Conservation (phyloP, 2,113 vertebrate species). For the Gobio gobio region DNA sequence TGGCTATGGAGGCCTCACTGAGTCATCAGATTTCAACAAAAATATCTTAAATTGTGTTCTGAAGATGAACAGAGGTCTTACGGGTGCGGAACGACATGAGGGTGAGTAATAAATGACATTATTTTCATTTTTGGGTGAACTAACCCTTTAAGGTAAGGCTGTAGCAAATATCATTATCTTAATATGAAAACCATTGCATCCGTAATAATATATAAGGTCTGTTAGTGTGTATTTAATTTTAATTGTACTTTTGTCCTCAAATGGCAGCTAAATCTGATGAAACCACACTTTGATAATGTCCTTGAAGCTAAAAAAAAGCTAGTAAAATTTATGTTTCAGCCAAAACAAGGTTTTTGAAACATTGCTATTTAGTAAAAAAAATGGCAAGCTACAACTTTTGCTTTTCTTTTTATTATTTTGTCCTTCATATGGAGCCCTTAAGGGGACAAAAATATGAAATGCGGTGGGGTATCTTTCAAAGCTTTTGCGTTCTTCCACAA, state of each 20-base stretch:
- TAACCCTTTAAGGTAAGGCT: no score
- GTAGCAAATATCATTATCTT: not conserved
- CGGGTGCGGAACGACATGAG: no score
- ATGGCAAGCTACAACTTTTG: not conserved
- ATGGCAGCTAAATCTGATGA: not conserved
- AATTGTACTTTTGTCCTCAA: not conserved
- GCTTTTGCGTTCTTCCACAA: no score
- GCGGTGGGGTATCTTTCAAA: no score
- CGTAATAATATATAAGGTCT: not conserved
- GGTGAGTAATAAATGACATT: no score
- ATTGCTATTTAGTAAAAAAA: not conserved
- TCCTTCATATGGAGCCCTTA: not conserved
- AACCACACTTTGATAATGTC: not conserved
- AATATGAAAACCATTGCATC: not conserved
- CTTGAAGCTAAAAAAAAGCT: not conserved
- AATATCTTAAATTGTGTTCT: no score
- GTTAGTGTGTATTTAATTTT: no score
- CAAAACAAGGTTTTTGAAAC: not conserved
- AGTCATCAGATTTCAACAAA: no score
- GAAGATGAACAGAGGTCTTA: no score
- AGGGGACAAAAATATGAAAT: not conserved
- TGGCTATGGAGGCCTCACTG: no score
- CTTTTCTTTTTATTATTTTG: not conserved
- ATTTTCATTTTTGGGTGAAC: no score
- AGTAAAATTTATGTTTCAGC: not conserved